phyloP scores from a whole-genome alignment of 2,797 vertebrate species.

The Lacerta bilineata region DNA sequence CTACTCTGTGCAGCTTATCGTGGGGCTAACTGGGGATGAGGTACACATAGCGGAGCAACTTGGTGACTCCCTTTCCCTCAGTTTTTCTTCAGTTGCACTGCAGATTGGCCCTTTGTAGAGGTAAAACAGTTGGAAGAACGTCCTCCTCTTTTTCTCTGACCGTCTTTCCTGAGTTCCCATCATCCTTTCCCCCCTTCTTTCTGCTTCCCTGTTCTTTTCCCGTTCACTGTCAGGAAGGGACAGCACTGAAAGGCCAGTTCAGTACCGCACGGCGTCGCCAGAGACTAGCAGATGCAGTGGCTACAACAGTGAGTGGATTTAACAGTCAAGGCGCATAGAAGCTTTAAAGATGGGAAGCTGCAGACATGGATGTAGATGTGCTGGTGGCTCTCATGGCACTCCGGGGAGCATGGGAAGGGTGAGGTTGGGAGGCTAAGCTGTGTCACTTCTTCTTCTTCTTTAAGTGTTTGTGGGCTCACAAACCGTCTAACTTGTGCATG shows the following conservation, averaged over 20 bases:
- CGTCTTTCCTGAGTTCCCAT: constrained; percentile 69
- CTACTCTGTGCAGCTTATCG: neutral
- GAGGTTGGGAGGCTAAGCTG: neutral
- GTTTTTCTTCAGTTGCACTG: neutral
- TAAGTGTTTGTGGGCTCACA: neutral
- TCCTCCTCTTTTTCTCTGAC: constrained; percentile 77
- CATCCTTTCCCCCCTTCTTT: constrained; percentile 69
- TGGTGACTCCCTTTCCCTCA: too few relatives aligned
- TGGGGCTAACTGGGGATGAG: neutral
- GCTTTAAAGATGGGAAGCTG: constrained; percentile 67
- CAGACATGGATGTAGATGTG: constrained; percentile 37
- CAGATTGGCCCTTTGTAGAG: constrained; percentile 49
- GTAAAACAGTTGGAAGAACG: constrained; percentile 72
- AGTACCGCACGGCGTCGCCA: constrained; percentile 82
- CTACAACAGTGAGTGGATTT: constrained; percentile 86
- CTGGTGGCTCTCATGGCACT: constrained; percentile 35
- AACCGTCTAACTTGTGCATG: neutral
- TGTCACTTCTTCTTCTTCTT: neutral
- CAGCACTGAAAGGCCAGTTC: constrained; percentile 83
- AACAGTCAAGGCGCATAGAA: constrained; percentile 70
- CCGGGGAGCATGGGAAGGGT: neutral
- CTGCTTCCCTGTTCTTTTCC: constrained; percentile 76
- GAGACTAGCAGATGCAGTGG: constrained; percentile 85
- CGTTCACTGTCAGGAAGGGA: constrained; percentile 86
- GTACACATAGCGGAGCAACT: neutral